Evolutionary conservation across 2,888 invertebrate genomes (phyloP).

Genomic region (Cremastinae sp.): DNA sequence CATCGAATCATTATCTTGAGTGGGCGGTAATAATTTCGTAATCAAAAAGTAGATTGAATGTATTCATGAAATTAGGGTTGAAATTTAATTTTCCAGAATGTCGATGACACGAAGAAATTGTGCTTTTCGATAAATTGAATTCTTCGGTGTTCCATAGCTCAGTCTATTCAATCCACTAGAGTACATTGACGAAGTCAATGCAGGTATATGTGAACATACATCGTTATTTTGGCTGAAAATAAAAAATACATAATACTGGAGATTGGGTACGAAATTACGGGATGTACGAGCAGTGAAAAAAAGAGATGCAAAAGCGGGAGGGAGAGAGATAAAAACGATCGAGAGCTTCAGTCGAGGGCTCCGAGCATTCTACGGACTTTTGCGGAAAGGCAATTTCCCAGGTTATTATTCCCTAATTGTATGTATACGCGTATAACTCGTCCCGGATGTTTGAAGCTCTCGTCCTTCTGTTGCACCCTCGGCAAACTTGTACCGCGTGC

Average conservation of each 20-base stretch:
- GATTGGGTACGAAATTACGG: constrained; percentile 17
- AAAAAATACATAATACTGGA: constrained; percentile 20
- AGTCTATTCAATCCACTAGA: constrained; percentile 5
- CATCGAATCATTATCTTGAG: too few species aligned
- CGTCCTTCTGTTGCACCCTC: constrained; percentile 28
- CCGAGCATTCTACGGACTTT: constrained; percentile 37
- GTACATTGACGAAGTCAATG: not conserved
- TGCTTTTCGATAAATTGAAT: too few species aligned
- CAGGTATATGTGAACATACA: constrained; percentile 10
- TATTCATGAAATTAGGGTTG: too few species aligned
- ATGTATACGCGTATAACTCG: constrained; percentile 60
- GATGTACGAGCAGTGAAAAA: constrained; percentile 4
- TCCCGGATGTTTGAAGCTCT: constrained; percentile 45
- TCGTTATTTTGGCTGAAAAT: constrained; percentile 37
- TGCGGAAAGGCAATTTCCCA: constrained; percentile 59
- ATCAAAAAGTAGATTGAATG: too few species aligned
- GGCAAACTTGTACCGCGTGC: constrained; percentile 32
- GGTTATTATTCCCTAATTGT: constrained; percentile 62
- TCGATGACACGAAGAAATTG: too few species aligned
- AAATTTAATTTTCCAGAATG: too few species aligned
- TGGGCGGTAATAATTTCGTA: too few species aligned
- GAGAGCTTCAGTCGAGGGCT: constrained; percentile 28
- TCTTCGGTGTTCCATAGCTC: too few species aligned
- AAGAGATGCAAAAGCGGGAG: constrained; percentile 19
- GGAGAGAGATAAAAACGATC: constrained; percentile 20